A percentile compares a stretch with the other conserved stretches of the same genome.
These are phyloP conservation scores for Struthidea cinerea DNA, from an alignment of 2,113 vertebrate genomes.

Conservation along the genomic window DNA sequence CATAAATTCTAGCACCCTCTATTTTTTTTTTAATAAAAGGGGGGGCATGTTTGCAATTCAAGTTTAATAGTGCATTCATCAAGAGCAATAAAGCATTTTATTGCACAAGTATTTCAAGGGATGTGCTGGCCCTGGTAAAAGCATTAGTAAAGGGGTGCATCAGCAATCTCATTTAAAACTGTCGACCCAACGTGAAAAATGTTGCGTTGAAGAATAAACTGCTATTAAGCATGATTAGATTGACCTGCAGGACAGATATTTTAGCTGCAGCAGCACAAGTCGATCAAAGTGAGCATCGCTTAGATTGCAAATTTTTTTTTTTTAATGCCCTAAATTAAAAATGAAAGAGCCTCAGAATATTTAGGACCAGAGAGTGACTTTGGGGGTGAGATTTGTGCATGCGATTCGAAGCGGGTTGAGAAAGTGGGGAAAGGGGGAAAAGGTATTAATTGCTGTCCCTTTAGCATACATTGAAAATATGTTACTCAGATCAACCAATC, in stretches of 20 bases:
- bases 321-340: slow-evolving; percentile 44
- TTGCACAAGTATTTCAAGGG: slow-evolving; percentile 40
- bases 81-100: slow-evolving; percentile 60
- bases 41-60: slow-evolving; percentile 16
- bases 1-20: background rate
- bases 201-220: slow-evolving; percentile 60
- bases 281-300: slow-evolving; percentile 48
- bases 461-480: slow-evolving; percentile 62
- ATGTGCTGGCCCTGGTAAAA: slow-evolving; percentile 33
- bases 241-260: slow-evolving; percentile 65
- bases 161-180: slow-evolving; percentile 64
- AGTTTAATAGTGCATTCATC: slow-evolving; percentile 32
- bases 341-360: background rate
- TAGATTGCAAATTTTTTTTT: slow-evolving; percentile 32
- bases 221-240: slow-evolving; percentile 68
- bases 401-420: background rate
- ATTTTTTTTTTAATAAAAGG: background rate
- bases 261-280: slow-evolving; percentile 59
- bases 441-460: slow-evolving; percentile 31
- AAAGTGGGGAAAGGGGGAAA: background rate
- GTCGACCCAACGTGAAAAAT: slow-evolving; percentile 55
- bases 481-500: slow-evolving; percentile 80
- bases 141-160: slow-evolving; percentile 47
- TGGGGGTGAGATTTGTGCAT: background rate
- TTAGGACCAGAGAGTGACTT: slow-evolving; percentile 25